Base-by-base conservation (phyloP, 2,888 invertebrate species). In the Altica lythri region DNA sequence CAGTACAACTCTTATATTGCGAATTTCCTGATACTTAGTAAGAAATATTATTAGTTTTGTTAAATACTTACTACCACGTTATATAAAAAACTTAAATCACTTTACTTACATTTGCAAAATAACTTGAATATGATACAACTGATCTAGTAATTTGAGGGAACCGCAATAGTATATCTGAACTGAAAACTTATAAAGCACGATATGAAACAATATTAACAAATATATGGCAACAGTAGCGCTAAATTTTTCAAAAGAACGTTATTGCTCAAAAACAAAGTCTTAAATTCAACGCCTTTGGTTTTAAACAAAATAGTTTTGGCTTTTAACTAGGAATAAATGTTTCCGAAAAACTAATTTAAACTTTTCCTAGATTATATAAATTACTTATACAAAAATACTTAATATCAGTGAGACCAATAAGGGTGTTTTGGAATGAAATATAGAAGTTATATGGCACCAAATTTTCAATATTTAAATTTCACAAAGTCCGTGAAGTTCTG, bases 401-500 rank as follows among this genome's bases (percentile, higher is more conserved):
- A 67, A 68, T 66, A 65, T 66, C 60, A 57, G 57, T 64, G 57
- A 64, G 61, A 65, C 62, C 61, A 62, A 54, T 57, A 56, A 59
- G 61, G 63, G 61, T 61, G 57, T 62, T 61, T 62, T 67, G 65
- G 68, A 70, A 70, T 68, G 69, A 68, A 62, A 63, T 61, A 57
- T 61, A 60, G 62, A 64, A 60, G 57, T 63, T 57, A 62, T 64
- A 68, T 70, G 68, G 69, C 69, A 68, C 69, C 64, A 63, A 58
- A 49, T 56, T 45, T 60, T 59, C 56, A 58, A 61, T 55, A 63
- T 65, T 71, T 70, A 74, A 60, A 68, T 68, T 53, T 86, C 86
- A 47, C 85, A 81, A 60, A 91, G 78, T 77, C 89, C 89, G 79
- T 92, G 92, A 65, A 92, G 83, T 76, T 92, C 92, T 62, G 90